These are phyloP conservation scores for Mycteria americana DNA, from an alignment of 2,797 vertebrate genomes.

Conservation along the genomic window DNA sequence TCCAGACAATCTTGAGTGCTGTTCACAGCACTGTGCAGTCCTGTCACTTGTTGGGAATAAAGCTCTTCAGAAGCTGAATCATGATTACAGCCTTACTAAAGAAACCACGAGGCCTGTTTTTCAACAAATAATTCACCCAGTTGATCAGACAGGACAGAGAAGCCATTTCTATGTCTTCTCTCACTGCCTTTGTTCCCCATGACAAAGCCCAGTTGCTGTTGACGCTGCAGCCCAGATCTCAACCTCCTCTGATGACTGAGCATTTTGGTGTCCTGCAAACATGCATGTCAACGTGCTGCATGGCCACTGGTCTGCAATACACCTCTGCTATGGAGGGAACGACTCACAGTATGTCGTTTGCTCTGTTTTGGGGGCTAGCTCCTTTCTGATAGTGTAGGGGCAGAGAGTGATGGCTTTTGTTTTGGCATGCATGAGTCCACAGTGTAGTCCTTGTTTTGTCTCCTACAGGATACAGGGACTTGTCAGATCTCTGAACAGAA, in stretches of 20 bases:
- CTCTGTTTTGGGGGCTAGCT: not conserved
- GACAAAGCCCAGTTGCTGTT: not conserved
- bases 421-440: fast-evolving
- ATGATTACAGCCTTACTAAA: not conserved
- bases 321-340: not conserved
- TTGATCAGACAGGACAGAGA: not conserved
- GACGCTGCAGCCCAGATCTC: not conserved
- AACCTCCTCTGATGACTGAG: not conserved
- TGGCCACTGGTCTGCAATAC: not conserved
- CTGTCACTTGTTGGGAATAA: not conserved
- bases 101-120: not conserved
- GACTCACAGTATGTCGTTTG: not conserved
- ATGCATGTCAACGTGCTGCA: not conserved
- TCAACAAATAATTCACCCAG: not conserved
- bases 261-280: not conserved
- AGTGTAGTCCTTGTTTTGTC: not conserved
- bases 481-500: not conserved
- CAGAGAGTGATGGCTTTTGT: not conserved
- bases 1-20: not conserved
- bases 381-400: not conserved
- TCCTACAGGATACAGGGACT: not conserved
- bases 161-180: not conserved
- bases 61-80: not conserved
- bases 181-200: not conserved
- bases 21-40: not conserved